Percentiles rank a stretch among this genome's conserved stretches.
Evolutionary conservation across 2,888 invertebrate genomes (phyloP).

Genomic region (Acleris sparsana): DNA sequence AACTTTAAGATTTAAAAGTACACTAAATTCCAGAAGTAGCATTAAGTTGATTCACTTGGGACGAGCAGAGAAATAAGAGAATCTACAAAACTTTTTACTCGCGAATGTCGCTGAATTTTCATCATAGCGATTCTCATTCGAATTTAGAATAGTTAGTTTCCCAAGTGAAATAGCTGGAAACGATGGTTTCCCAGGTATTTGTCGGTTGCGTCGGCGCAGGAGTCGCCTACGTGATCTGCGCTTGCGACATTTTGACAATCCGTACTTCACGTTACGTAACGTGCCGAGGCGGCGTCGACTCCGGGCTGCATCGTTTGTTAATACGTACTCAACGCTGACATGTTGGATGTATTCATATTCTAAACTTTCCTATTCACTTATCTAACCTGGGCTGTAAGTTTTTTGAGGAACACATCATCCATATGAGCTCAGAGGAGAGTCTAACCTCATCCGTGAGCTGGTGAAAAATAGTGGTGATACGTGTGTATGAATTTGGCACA

Average conservation of each 20-base stretch:
- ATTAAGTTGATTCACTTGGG: too few species aligned
- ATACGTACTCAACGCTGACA: slow-evolving; percentile 19
- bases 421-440: too few species aligned
- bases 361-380: slow-evolving; percentile 31
- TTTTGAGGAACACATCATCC: background rate
- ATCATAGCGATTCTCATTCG: slow-evolving; percentile 31
- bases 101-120: slow-evolving; percentile 4
- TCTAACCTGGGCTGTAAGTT: slow-evolving; percentile 17
- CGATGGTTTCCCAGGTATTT: slow-evolving; percentile 60
- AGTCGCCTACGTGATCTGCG: slow-evolving; percentile 64
- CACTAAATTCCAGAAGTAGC: too few species aligned
- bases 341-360: slow-evolving; percentile 31
- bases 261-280: slow-evolving; percentile 60
- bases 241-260: slow-evolving; percentile 78
- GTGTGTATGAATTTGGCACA: too few species aligned
- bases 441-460: too few species aligned
- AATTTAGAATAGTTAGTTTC: slow-evolving; percentile 49
- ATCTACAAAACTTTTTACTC: too few species aligned
- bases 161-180: slow-evolving; percentile 55
- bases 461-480: too few species aligned
- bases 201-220: slow-evolving; percentile 53
- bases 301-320: slow-evolving; percentile 36
- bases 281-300: slow-evolving; percentile 39
- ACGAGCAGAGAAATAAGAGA: too few species aligned
- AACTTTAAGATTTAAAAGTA: too few species aligned